Evolutionary conservation across 1,140 invertebrate species (phyloP).

Genomic region (Heliothis subflexa): DNA sequence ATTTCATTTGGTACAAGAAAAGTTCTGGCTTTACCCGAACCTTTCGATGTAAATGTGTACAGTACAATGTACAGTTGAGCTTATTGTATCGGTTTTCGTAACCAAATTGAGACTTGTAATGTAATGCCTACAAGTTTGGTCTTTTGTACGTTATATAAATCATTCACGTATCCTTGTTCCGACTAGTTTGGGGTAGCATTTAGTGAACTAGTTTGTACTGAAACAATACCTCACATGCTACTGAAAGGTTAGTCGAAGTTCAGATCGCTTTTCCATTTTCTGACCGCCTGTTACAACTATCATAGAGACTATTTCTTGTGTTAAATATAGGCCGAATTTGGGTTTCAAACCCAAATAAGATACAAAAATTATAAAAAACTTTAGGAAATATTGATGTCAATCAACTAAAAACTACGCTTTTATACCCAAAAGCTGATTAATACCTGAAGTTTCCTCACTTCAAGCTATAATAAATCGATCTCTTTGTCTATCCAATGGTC

Average conservation of each 20-base stretch:
- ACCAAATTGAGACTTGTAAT: constrained; percentile 25
- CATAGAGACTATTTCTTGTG: too few species aligned
- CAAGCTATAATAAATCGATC: background rate
- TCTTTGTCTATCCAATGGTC: constrained; percentile 3
- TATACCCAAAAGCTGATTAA: too few species aligned
- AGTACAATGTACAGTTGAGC: constrained; percentile 1
- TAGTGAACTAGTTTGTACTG: too few species aligned
- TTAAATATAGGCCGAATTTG: background rate
- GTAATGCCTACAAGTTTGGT: background rate
- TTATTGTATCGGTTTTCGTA: constrained; percentile 29
- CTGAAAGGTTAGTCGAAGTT: too few species aligned
- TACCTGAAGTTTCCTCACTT: background rate
- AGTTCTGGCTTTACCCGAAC: constrained; percentile 16
- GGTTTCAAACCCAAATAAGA: too few species aligned
- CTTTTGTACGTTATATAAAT: background rate
- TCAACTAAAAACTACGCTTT: too few species aligned
- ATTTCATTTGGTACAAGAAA: constrained; percentile 25
- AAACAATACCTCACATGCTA: too few species aligned
- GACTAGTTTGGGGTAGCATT: too few species aligned
- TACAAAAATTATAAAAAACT: too few species aligned
- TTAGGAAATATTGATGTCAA: too few species aligned
- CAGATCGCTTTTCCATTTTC: too few species aligned
- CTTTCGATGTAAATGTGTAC: constrained; percentile 2
- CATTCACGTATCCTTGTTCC: too few species aligned
- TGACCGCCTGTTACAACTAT: background rate